phyloP scores from a whole-genome alignment of 2,888 invertebrate species.

The Heliconius hortense region DNA sequence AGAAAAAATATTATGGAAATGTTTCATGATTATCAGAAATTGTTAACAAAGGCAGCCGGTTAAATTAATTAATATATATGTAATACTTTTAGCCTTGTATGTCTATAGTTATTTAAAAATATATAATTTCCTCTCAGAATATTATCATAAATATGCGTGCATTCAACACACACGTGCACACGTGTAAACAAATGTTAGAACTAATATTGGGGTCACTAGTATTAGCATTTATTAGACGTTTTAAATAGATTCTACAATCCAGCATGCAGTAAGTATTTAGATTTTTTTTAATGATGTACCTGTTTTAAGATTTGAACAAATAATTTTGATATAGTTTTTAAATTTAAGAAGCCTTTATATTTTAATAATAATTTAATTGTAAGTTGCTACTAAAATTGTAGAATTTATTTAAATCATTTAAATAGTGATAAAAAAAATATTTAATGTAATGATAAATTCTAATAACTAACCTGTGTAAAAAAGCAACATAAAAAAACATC shows the following conservation, averaged over 20 bases:
- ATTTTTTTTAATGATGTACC: neutral
- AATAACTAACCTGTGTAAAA: no score
- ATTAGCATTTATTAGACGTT: conserved; percentile 7
- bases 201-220: conserved; percentile 21
- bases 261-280: neutral
- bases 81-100: conserved; percentile 5
- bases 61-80: neutral
- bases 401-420: no score
- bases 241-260: neutral
- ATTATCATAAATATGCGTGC: conserved; percentile 18
- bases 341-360: neutral
- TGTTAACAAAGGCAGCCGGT: no score
- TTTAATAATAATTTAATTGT: neutral
- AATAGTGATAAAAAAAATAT: no score
- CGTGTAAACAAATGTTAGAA: conserved; percentile 6
- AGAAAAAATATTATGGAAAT: no score
- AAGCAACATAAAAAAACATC: no score
- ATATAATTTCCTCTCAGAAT: conserved; percentile 10
- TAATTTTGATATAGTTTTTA: neutral
- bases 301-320: neutral
- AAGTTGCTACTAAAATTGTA: neutral
- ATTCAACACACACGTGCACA: conserved; percentile 12
- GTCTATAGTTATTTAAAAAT: neutral
- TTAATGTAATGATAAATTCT: no score
- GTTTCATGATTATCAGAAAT: no score